A percentile compares a stretch with the other conserved stretches of the same genome.
Conservation (phyloP, 2,888 invertebrate species). For the Tanaodytes sp. region DNA sequence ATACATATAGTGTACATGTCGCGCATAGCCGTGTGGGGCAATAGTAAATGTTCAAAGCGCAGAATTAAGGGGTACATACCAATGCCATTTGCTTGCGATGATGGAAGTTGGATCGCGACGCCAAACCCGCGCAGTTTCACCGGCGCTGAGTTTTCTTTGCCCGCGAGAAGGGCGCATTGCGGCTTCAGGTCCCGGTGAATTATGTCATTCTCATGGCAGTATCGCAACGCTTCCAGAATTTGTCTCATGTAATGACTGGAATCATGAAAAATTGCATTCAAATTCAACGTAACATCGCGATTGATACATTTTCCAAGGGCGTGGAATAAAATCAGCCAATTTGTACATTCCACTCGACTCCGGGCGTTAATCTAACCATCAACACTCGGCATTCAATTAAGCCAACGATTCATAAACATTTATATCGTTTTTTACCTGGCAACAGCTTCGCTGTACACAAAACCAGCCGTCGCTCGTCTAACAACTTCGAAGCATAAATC, state of each 20-base stretch:
- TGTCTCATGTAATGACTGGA: conserved; percentile 98
- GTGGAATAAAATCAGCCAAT: no score
- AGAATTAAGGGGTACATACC: conserved; percentile 71
- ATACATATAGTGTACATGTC: conserved; percentile 48
- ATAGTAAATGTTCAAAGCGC: conserved; percentile 12
- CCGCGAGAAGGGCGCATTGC: conserved; percentile 95
- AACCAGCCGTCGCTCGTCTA: conserved; percentile 94
- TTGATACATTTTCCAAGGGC: no score
- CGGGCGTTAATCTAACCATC: no score
- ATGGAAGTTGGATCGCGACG: conserved; percentile 93
- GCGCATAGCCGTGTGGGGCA: conserved; percentile 35
- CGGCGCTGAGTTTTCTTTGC: conserved; percentile 97
- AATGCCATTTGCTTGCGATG: conserved; percentile 80
- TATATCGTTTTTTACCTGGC: conserved; percentile 84
- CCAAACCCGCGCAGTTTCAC: conserved; percentile 98
- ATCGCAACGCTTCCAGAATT: conserved; percentile 95
- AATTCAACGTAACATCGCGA: neutral
- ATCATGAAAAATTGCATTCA: conserved; percentile 52
- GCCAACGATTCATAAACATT: no score
- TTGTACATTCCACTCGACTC: no score
- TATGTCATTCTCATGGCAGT: conserved; percentile 98
- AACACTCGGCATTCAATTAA: no score
- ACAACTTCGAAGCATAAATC: conserved; percentile 99
- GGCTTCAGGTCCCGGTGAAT: conserved; percentile 98
- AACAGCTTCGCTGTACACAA: conserved; percentile 99